Conservation (phyloP, 1,140 invertebrate genomes). For the Tenebrio molitor region DNA sequence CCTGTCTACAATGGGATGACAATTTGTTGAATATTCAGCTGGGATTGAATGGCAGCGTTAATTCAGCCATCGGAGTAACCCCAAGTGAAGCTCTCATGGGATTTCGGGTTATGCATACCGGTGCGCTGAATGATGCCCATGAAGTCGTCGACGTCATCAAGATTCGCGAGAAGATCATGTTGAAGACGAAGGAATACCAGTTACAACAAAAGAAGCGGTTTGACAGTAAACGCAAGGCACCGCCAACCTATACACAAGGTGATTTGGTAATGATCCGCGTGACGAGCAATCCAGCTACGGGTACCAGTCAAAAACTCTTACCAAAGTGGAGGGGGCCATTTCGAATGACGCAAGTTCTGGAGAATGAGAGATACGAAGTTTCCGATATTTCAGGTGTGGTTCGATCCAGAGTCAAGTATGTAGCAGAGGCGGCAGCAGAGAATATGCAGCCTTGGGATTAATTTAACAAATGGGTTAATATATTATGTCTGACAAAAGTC, state of each 20-base stretch:
- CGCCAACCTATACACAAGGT: conserved; percentile 5
- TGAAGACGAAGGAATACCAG: conserved; percentile 17
- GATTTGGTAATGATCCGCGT: conserved; percentile 45
- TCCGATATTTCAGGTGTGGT: conserved; percentile 41
- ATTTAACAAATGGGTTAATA: no score
- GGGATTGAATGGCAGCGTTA: conserved; percentile 45
- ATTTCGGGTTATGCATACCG: conserved; percentile 7
- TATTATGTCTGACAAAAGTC: no score
- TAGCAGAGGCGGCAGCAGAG: conserved; percentile 6
- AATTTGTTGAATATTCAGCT: conserved; percentile 50
- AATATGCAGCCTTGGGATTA: conserved; percentile 45
- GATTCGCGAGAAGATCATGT: conserved; percentile 22
- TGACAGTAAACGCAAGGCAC: conserved; percentile 12
- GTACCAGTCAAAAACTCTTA: conserved; percentile 53
- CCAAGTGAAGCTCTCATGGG: conserved; percentile 46
- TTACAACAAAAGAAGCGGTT: conserved; percentile 43
- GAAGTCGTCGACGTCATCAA: conserved; percentile 18
- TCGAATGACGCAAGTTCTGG: conserved; percentile 56
- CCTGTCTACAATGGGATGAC: conserved; percentile 51
- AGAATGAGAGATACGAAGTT: conserved; percentile 61
- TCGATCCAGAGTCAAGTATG: conserved; percentile 23
- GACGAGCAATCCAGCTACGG: conserved; percentile 6
- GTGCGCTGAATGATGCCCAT: background rate
- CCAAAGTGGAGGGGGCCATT: conserved; percentile 60
- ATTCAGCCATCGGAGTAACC: conserved; percentile 27